Evolutionary conservation across 2,113 vertebrate species (phyloP), one percentile per base, ranked within the genome.

Genomic region (Bufo bufo): DNA sequence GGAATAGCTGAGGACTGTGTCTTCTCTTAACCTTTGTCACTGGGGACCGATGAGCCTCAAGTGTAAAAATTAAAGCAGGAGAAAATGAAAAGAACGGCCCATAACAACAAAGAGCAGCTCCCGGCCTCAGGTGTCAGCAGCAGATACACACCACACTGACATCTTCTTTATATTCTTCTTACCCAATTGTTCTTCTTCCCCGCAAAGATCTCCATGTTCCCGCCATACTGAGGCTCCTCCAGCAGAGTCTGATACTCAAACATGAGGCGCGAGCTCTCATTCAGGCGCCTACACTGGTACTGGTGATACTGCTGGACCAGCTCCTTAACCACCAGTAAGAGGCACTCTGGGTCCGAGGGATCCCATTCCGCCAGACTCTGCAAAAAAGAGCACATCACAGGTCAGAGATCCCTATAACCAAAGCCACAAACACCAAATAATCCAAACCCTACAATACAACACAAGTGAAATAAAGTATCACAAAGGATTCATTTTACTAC

Each of bases 171-270:
- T 11, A 71, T 45, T 7, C 45, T 1, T 82, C 94, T 95, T 92
- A 99, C 98, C 98, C 98, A 99, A 95, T 96, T 99, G 95, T 99
- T 99, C 91, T 99, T 99, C 92, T 95, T 97, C 61, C 98, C 98
- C 4, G 98, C 97, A 83, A 98, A 99, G 88, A 99, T 96, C 93
- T 99, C 98, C 97, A 99, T 97, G 94, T 96, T 98, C 89, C 95
- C 96, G 82, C 97, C 95, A 59, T 98, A 99, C 81, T 95, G 95
- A 0, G 97, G 97, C 90, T 99, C 97, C 91, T 99, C 97, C 86
- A 98, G 96, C 87, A 99, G 94, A 54, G 98, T 99, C 90, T 98
- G 97, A 50, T 99, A 99, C 88, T 99, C 98, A 79, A 99, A 99
- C 92, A 99, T 97, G 91, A 99, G 97, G 66, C 98, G 95, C 71